phyloP scores from a whole-genome alignment of 1,140 invertebrate genomes.

The Calephelis virginiensis region DNA sequence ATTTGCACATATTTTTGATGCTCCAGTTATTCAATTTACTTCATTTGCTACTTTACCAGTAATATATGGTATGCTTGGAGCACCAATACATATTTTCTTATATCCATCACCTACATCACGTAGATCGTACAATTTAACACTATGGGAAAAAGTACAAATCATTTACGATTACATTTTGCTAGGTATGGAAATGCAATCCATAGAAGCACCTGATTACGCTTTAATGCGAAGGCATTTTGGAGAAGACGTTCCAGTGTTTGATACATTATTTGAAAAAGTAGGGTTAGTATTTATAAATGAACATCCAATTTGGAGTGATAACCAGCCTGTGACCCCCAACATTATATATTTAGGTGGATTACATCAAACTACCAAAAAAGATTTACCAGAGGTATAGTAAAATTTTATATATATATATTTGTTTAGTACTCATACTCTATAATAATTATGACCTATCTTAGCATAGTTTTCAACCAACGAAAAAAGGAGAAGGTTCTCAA shows the following conservation, averaged over 20 bases:
- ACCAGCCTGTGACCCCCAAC: constrained; percentile 63
- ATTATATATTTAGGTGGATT: constrained; percentile 71
- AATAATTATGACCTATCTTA: too few species aligned
- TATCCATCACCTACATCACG: constrained; percentile 34
- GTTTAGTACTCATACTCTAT: too few species aligned
- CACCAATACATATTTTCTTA: constrained; percentile 31
- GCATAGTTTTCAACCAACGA: too few species aligned
- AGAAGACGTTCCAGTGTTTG: constrained; percentile 45
- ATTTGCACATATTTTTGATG: constrained; percentile 29
- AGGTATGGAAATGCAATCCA: constrained; percentile 28
- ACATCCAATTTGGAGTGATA: constrained; percentile 65
- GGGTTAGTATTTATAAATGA: constrained; percentile 78
- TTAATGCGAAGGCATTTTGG: constrained; percentile 62
- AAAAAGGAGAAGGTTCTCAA: too few species aligned
- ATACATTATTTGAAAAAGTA: constrained; percentile 67
- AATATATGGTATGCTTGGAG: constrained; percentile 33
- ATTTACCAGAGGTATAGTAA: constrained; percentile 36
- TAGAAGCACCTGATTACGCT: constrained; percentile 37
- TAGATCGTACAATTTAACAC: constrained; percentile 32
- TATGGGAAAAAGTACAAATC: constrained; percentile 30
- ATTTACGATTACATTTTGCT: constrained; percentile 38
- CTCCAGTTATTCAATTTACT: constrained; percentile 46
- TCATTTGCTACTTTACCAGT: constrained; percentile 33
- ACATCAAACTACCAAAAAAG: constrained; percentile 56
- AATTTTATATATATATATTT: too few species aligned